Evolutionary conservation across 37 sponge, comb jelly and placozoan genomes (phyloP).

Genomic region (Bolinopsis microptera): DNA sequence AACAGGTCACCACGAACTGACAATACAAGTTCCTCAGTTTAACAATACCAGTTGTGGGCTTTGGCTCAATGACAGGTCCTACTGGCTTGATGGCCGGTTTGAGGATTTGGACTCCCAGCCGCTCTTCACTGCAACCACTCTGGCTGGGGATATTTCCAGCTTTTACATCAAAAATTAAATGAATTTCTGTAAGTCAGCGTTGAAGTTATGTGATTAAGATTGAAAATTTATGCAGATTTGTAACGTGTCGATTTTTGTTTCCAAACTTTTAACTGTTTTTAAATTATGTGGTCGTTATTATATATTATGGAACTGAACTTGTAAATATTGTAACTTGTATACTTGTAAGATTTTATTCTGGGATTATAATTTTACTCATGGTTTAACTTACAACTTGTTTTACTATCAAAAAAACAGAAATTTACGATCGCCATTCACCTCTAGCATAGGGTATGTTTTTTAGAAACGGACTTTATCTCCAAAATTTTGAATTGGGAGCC

Average conservation of each 20-base stretch:
- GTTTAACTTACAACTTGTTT: background rate
- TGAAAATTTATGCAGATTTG: background rate
- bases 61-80: background rate
- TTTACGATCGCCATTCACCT: no score
- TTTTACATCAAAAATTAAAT: slow-evolving; percentile 7
- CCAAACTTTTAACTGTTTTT: background rate
- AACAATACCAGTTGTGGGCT: slow-evolving; percentile 9
- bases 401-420: background rate
- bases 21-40: slow-evolving; percentile 8
- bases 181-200: no score
- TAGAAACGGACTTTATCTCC: no score
- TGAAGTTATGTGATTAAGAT: background rate
- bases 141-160: background rate
- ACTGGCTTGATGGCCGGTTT: slow-evolving; percentile 13
- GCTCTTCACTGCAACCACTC: background rate
- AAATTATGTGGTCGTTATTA: background rate
- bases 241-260: background rate
- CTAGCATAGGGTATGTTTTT: no score
- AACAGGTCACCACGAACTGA: background rate
- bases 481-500: no score
- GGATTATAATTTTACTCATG: background rate
- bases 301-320: background rate
- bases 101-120: background rate
- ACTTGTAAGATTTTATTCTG: background rate
- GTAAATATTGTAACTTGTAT: background rate